phyloP scores from a whole-genome alignment of 2,888 invertebrate species.

The Drosophila borealis region DNA sequence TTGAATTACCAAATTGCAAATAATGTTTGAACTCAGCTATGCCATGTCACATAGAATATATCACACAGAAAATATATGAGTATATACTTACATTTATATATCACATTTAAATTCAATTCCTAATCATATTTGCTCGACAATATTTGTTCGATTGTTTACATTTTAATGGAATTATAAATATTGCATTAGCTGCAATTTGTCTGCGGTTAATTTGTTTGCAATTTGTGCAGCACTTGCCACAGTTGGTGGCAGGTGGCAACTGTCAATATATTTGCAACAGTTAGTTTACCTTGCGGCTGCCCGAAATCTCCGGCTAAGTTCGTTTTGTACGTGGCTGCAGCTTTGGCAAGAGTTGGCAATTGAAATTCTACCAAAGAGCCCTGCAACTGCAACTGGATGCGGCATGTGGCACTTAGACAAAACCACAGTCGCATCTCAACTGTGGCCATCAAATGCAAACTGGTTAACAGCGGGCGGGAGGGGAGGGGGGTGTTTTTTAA shows the following conservation, averaged over 20 bases:
- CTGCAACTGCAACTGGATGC: conserved; percentile 11
- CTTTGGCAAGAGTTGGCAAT: background rate
- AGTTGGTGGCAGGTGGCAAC: conserved; percentile 1
- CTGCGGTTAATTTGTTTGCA: conserved; percentile 6
- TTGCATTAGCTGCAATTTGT: conserved; percentile 3
- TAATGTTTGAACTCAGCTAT: no score
- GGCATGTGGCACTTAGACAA: conserved; percentile 31
- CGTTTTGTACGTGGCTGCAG: background rate
- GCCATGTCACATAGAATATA: no score
- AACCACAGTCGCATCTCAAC: conserved; percentile 39
- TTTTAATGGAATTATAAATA: conserved; percentile 1
- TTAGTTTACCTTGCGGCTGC: conserved; percentile 10
- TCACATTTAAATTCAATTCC: background rate
- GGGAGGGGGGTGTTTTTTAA: background rate
- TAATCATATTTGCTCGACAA: no score
- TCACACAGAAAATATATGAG: no score
- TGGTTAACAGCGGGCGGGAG: conserved; percentile 9
- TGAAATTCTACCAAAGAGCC: conserved; percentile 3
- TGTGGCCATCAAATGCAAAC: conserved; percentile 59
- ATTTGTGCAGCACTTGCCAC: conserved; percentile 3
- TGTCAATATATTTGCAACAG: conserved; percentile 4
- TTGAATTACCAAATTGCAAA: no score
- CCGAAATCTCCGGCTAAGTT: conserved; percentile 18
- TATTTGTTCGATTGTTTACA: background rate
- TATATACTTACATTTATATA: background rate